Evolutionary conservation across 2,113 vertebrate species (phyloP).

Genomic region (Rhea americana): DNA sequence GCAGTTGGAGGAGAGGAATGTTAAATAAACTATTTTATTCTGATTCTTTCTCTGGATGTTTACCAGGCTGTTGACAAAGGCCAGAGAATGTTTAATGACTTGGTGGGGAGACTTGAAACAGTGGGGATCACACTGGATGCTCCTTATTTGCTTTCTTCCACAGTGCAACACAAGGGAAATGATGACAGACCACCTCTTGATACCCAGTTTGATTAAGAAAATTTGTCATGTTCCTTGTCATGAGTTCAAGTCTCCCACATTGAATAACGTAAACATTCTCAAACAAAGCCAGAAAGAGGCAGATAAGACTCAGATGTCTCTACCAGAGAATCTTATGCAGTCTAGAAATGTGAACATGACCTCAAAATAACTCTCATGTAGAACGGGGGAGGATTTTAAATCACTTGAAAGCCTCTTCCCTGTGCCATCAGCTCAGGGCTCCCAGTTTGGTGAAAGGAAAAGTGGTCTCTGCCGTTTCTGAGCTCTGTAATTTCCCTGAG

Average conservation of each 20-base stretch:
- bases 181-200: conserved; percentile 79
- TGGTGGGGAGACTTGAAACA: conserved; percentile 77
- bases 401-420: conserved; percentile 7
- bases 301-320: conserved; percentile 78
- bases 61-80: conserved; percentile 84
- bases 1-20: conserved; percentile 82
- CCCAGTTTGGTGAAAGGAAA: conserved; percentile 39
- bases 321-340: conserved; percentile 26
- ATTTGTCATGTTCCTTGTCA: conserved; percentile 76
- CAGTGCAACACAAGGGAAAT: conserved; percentile 73
- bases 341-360: conserved; percentile 28
- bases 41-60: conserved; percentile 80
- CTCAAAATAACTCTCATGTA: conserved; percentile 59
- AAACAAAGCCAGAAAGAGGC: conserved; percentile 73
- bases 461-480: conserved; percentile 32
- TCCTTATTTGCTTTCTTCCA: conserved; percentile 70
- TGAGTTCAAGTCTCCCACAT: conserved; percentile 75
- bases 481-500: conserved; percentile 3
- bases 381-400: conserved; percentile 30
- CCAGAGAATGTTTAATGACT: conserved; percentile 82
- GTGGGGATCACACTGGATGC: conserved; percentile 68
- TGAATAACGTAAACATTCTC: conserved; percentile 75
- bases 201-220: conserved; percentile 81
- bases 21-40: conserved; percentile 84
- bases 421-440: conserved; percentile 1